Base-by-base conservation (phyloP, 1,140 invertebrate species). In the Druon quercuslanigerum region DNA sequence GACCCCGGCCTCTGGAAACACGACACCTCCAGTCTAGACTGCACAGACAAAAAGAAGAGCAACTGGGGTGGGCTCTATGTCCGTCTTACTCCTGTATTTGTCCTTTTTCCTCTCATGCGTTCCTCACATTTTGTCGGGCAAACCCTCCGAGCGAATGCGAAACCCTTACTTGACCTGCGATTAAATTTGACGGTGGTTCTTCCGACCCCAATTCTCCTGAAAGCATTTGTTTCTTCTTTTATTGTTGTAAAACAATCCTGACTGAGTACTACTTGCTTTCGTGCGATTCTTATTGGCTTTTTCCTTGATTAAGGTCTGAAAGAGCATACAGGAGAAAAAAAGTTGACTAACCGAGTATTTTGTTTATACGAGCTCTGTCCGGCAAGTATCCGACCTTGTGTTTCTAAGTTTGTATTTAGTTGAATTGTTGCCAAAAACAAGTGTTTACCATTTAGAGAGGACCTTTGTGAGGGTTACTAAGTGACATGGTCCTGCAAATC, bases 21-120 rank as follows among this genome's bases (percentile, higher is more conserved):
- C 40, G 20, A 66, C 60, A 33, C 60, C 60, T 66, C 33, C 60
- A 16, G 60, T 66, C 60, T 66, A 66, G 60, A 66, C 60, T 40
- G 25, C 4, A 33, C 60, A 25, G 60, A 66, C 33, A 66, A 66
- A 66, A 66, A 66, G 25, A 40, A 40, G 16, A 66, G 12, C 60
- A 40, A 40, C 4, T 40, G 25, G 25, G 60, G 60, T 33, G 60
- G 40, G 46, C 60, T n/a, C 14, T 66, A 3, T 33, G 60, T 66
- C 20, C 60, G 19, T 57, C 19, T 25, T 57, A 20, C 25, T 25
- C 56, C 19, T 57, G 40, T 46, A 46, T 8, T 9, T 46, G 40
- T 46, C 40, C 40, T 66, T 66, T 40, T 56, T 20, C 16, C 16
- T 40, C 16, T 33, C 9, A 66, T 66, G 40, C 40, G 33, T 3